phyloP scores from a whole-genome alignment of 2,888 invertebrate genomes.

The Drosophila cognata region DNA sequence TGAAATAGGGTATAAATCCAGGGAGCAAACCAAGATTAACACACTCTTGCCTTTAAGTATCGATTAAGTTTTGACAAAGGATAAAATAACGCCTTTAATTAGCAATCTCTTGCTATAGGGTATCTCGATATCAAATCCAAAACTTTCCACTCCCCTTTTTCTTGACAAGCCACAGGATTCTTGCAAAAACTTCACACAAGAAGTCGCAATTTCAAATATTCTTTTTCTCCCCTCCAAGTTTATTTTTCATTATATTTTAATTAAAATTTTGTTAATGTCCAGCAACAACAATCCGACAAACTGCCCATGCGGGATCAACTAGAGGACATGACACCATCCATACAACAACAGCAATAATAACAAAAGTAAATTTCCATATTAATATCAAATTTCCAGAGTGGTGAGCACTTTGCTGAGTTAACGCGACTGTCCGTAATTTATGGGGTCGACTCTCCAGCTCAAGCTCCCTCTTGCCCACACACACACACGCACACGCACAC shows the following conservation, averaged over 20 bases:
- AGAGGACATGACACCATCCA: slow-evolving; percentile 38
- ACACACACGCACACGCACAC: neutral
- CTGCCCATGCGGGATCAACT: slow-evolving; percentile 31
- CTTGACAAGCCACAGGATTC: neutral
- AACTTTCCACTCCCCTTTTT: neutral
- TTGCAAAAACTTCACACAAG: slow-evolving; percentile 9
- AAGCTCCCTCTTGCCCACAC: neutral
- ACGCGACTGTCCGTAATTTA: slow-evolving; percentile 67
- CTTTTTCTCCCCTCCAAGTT: slow-evolving; percentile 23
- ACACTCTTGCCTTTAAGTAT: neutral
- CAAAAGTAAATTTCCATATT: slow-evolving; percentile 64
- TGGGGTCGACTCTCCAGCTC: slow-evolving; percentile 43
- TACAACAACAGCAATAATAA: slow-evolving; percentile 36
- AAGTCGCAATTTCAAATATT: slow-evolving; percentile 19
- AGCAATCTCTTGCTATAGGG: neutral
- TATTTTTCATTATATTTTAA: slow-evolving; percentile 67
- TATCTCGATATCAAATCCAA: neutral
- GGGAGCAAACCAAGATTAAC: fast-evolving
- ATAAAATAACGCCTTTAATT: neutral
- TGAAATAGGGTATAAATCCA: neutral
- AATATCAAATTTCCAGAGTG: slow-evolving; percentile 66
- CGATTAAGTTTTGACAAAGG: neutral
- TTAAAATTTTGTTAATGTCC: slow-evolving; percentile 60
- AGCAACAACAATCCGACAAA: slow-evolving; percentile 17
- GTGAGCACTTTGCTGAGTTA: slow-evolving; percentile 53